Evolutionary conservation across 2,113 vertebrate genomes (phyloP).

Genomic region (Spea multiplicata): DNA sequence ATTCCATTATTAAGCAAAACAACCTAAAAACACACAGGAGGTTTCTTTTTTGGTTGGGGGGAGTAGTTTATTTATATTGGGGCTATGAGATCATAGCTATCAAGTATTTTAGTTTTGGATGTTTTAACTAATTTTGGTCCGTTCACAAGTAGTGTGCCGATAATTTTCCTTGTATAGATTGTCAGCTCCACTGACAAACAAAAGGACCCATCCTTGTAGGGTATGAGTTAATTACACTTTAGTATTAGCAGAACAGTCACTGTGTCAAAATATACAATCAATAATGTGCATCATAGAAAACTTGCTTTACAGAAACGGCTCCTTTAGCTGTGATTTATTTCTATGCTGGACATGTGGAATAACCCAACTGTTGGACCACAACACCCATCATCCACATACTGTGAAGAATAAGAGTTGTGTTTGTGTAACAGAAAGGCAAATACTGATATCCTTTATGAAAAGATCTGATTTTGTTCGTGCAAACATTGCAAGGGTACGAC

Average conservation of each 20-base stretch:
- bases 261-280: background rate
- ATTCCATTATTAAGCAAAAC: conserved; percentile 20
- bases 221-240: background rate
- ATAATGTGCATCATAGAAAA: background rate
- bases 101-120: background rate
- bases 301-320: background rate
- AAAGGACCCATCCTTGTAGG: background rate
- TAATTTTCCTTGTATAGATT: background rate
- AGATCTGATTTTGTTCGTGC: conserved; percentile 26
- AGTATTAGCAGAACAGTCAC: background rate
- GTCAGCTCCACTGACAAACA: background rate
- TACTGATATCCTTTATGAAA: background rate
- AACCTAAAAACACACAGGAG: background rate
- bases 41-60: background rate
- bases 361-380: background rate
- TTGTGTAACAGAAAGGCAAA: background rate
- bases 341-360: background rate
- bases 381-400: too few relatives aligned
- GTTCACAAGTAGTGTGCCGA: background rate
- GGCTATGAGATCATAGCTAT: background rate
- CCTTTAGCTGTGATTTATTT: background rate
- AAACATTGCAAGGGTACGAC: conserved; percentile 36
- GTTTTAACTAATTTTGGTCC: background rate
- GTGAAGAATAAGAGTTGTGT: background rate
- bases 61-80: background rate